Conservation (phyloP, 2,113 vertebrate species). For the Ornithorhynchus anatinus region DNA sequence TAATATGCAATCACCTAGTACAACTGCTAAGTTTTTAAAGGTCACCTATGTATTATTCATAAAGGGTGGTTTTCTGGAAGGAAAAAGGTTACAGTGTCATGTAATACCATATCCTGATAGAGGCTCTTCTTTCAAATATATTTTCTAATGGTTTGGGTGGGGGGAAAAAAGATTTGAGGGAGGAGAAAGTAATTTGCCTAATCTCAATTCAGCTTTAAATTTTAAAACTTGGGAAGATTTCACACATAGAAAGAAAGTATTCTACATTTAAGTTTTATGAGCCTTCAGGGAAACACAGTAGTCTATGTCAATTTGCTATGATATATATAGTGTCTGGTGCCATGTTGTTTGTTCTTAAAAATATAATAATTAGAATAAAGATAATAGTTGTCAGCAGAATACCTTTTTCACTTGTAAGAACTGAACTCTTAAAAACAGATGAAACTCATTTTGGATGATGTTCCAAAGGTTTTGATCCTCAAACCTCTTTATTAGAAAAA, state of each 20-base stretch:
- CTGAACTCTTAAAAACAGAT: too few species aligned
- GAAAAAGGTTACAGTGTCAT: conserved; percentile 84
- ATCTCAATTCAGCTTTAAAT: neutral
- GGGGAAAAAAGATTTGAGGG: conserved; percentile 41
- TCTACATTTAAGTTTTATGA: neutral
- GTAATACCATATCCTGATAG: conserved; percentile 82
- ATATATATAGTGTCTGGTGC: neutral
- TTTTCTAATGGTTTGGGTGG: conserved; percentile 58
- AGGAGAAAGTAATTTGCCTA: conserved; percentile 25
- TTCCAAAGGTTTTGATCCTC: too few species aligned
- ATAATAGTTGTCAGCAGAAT: too few species aligned
- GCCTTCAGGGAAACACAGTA: neutral
- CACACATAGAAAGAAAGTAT: neutral
- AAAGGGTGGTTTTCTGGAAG: conserved; percentile 84
- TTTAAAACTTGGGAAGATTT: conserved; percentile 23
- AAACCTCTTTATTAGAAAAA: too few species aligned
- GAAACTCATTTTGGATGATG: too few species aligned
- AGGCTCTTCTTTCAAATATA: conserved; percentile 69
- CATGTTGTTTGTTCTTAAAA: too few species aligned
- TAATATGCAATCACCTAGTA: conserved; percentile 87
- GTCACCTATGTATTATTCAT: conserved; percentile 87
- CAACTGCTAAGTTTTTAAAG: conserved; percentile 86
- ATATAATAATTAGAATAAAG: too few species aligned
- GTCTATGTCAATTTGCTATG: neutral
- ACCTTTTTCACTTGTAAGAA: too few species aligned